Base-by-base conservation (phyloP, 64 coral and sea anemone species). In the Porites australiensis region DNA sequence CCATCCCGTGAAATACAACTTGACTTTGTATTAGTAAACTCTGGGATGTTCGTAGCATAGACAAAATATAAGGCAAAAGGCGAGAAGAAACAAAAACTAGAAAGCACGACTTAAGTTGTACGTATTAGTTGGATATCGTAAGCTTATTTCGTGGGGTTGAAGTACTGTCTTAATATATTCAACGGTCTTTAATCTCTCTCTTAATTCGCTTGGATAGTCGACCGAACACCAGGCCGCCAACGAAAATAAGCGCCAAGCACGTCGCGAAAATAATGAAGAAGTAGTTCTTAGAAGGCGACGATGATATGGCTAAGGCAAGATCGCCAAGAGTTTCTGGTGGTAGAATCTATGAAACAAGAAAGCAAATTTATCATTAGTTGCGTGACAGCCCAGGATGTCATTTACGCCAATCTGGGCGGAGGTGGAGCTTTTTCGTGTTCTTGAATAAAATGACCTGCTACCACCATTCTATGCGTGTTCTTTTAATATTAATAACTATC, bases 191-290 rank as follows among this genome's bases (percentile, higher is more conserved):
- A 18, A 94, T 64, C 12, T 96, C 95, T 82, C 59, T 85, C 62
- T 77, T 90, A 59, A 96, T 64, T 82, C 95, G 77, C 88, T 96
- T 96, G 44, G 95, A 96, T 13, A 96, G 74, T 4, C 95, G 87
- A 6, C 95, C 92, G 73, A 97, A 97, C 12, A 97, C 95, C 7
- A 97, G 50, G 3, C 95, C 95, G 7, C 95, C 95, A 74, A 97
- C 77, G 54, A 97, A 97, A 47, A 97, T 97, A 7, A 97, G 58
- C 15, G 92, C 88, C 46, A 97, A 89, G 16, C 90, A 88, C 3
- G 90, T 97, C 13, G 95, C 95, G 15, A 97, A 94, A 60, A 97
- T 83, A 45, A 97, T 94, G 50, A 94, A 94, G 88, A 97, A 97
- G 74, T 98, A 98, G 88, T 94, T 98, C 63, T 93, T 94, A 10